These are phyloP conservation scores for Acronicta psi DNA, from an alignment of 2,888 invertebrate genomes.

Conservation along the genomic window DNA sequence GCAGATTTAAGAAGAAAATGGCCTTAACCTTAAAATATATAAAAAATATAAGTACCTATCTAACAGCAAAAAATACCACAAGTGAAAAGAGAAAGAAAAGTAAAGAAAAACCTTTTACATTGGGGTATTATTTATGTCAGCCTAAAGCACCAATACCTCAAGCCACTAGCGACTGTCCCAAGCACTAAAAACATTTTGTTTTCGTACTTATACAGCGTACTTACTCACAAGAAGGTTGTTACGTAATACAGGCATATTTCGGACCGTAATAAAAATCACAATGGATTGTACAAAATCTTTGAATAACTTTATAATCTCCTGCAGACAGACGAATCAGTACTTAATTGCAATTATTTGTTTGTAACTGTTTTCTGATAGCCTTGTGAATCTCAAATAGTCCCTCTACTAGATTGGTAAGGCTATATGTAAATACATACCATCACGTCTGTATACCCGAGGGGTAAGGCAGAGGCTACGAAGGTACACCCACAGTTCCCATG, in stretches of 20 bases:
- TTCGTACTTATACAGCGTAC: constrained; percentile 15
- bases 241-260: constrained; percentile 16
- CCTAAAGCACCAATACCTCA: constrained; percentile 13
- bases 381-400: too few relatives aligned
- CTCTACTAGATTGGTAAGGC: too few relatives aligned
- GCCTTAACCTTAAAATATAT: too few relatives aligned
- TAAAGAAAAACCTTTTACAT: constrained; percentile 12
- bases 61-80: too few relatives aligned
- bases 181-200: constrained; percentile 21
- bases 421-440: too few relatives aligned
- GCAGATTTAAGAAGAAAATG: too few relatives aligned
- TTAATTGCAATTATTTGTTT: constrained; percentile 23
- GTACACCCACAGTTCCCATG: too few relatives aligned
- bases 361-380: background rate
- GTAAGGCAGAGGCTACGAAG: too few relatives aligned
- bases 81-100: too few relatives aligned
- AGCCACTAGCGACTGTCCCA: constrained; percentile 10
- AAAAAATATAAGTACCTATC: too few relatives aligned
- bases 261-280: constrained; percentile 24
- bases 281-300: constrained; percentile 15
- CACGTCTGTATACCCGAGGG: too few relatives aligned
- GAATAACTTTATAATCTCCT: constrained; percentile 36
- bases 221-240: constrained; percentile 3
- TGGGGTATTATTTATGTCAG: constrained; percentile 24
- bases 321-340: constrained; percentile 9